Percentiles rank a stretch among this genome's conserved stretches.
Conservation (phyloP, 2,797 vertebrate species). For the Pseudopleuronectes americanus region DNA sequence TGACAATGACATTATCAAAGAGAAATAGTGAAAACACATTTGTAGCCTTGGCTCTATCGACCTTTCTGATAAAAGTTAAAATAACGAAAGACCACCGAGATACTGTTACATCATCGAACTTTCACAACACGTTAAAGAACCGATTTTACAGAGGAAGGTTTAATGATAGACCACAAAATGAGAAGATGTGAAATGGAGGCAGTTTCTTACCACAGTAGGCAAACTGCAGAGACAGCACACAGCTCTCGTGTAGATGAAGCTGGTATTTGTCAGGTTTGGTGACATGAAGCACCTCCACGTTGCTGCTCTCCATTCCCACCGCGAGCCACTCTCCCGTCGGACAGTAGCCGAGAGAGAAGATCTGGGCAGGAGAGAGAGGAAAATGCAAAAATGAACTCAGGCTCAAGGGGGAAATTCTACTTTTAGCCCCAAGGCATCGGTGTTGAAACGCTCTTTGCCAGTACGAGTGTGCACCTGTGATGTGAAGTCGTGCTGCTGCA, state of each 20-base stretch:
- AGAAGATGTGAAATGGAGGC: neutral
- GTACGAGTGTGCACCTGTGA: slow-evolving; percentile 88
- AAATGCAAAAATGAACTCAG: neutral
- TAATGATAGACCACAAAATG: neutral
- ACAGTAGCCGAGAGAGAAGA: slow-evolving; percentile 97
- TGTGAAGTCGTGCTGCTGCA: slow-evolving; percentile 99
- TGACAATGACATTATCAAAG: neutral
- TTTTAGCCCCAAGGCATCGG: neutral
- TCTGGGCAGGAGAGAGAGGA: slow-evolving; percentile 76
- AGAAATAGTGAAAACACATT: neutral
- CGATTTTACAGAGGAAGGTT: neutral
- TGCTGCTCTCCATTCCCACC: slow-evolving; percentile 98
- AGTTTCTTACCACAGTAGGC: slow-evolving; percentile 91
- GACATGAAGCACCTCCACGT: slow-evolving; percentile 95
- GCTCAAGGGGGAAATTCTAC: neutral
- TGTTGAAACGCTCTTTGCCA: neutral
- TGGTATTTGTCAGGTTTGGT: slow-evolving; percentile 98
- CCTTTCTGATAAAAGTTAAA: neutral
- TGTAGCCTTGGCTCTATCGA: too few species aligned
- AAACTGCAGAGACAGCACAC: slow-evolving; percentile 96
- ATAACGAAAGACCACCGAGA: neutral
- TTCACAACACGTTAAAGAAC: neutral
- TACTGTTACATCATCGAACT: neutral
- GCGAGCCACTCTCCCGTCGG: slow-evolving; percentile 97
- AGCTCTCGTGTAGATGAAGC: slow-evolving; percentile 97